Evolutionary conservation across 2,797 vertebrate genomes (phyloP), one percentile per base, ranked within the genome.

Genomic region (Cryptoprocta ferox): DNA sequence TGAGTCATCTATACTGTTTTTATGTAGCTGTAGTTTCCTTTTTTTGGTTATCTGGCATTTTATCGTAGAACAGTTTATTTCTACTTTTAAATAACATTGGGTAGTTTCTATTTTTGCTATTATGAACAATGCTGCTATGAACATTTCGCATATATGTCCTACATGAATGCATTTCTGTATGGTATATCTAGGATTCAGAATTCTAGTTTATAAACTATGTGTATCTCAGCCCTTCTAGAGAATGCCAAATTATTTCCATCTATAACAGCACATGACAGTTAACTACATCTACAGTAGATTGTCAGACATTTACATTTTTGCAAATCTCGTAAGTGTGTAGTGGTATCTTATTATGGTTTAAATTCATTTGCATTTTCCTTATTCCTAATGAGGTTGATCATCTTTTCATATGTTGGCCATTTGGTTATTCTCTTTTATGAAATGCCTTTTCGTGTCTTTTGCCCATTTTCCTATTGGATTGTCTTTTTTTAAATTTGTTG

Each of bases 381-480:
- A 68, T 82, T 91, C 37, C 37, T 76, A 39, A 75, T 59, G 24
- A 61, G 2, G 10, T 76, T 91, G n/a, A 35, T 65, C 45, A 65
- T 68, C 48, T 96, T 94, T 71, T 79, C 37, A n/a, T 90, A 30
- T 76, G 15, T 68, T 83, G 39, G 24, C 48, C 70, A 45, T 94
- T 91, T 91, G 81, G 28, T 82, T 91, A 66, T 80, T 61, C 5
- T 88, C 66, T 84, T 75, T 71, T 65, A 81, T 90, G 39, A 94
- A 85, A 70, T 61, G 16, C 21, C 15, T 87, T 81, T 94, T 86
- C 65, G 45, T 80, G 19, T 90, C 56, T 96, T 93, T 86, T 93
- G 86, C 45, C 39, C 19, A n/a, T 66, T 90, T 93, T 96, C 85
- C 45, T 71, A 5, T 79, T 65, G 39, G 39, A 48, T 70, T 92